These are phyloP conservation scores for Pipistrellus pygmaeus DNA, from an alignment of 2,797 vertebrate genomes.

Conservation along the genomic window DNA sequence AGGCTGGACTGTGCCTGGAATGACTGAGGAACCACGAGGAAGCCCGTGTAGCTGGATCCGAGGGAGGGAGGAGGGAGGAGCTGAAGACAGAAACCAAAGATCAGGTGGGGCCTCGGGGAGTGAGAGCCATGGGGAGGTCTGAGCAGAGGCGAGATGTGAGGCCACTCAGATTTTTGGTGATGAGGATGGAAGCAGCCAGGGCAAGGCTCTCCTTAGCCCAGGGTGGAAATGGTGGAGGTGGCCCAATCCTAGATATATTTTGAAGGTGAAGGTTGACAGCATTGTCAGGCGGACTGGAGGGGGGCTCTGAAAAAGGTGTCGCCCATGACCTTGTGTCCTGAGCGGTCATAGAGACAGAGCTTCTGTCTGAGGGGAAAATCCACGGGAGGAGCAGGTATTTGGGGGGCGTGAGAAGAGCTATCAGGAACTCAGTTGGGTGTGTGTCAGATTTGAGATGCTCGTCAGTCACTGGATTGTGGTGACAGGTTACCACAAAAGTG, in stretches of 20 bases:
- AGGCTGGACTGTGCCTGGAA: accelerated
- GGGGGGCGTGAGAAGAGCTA: background rate
- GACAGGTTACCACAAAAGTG: background rate
- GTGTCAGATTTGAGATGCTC: background rate
- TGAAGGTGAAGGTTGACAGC: background rate
- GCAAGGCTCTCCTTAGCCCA: too few relatives aligned
- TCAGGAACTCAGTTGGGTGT: background rate
- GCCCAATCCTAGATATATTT: too few relatives aligned
- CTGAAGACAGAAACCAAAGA: background rate
- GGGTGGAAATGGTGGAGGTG: background rate
- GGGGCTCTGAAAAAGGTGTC: background rate
- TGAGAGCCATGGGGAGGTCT: background rate
- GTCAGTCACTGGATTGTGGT: background rate
- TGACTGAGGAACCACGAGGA: background rate
- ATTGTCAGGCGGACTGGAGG: background rate
- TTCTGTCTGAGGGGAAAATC: background rate
- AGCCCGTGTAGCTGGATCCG: background rate
- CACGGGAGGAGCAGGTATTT: background rate
- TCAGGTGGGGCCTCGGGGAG: background rate
- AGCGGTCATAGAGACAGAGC: background rate
- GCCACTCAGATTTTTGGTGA: background rate
- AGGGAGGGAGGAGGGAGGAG: background rate
- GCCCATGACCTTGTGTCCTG: background rate
- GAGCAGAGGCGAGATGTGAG: accelerated
- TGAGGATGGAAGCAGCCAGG: background rate